Evolutionary conservation across 1,140 invertebrate species (phyloP).

Genomic region (Drosophila lacertosa): DNA sequence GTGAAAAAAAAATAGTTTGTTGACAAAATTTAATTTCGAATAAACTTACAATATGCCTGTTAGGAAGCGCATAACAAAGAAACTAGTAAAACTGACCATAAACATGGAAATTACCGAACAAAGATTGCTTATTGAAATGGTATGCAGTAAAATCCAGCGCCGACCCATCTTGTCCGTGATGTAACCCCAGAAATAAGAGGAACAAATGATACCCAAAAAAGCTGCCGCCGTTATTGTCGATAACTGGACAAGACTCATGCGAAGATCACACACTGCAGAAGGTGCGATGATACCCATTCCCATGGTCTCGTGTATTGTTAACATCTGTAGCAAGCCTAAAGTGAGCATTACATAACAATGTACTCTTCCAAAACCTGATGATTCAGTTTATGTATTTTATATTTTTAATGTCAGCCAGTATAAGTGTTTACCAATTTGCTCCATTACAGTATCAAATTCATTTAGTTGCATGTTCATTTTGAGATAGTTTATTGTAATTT

Average conservation of each 20-base stretch:
- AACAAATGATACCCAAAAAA: conserved; percentile 85
- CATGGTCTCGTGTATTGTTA: conserved; percentile 70
- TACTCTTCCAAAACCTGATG: conserved; percentile 55
- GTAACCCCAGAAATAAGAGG: conserved; percentile 88
- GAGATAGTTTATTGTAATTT: neutral
- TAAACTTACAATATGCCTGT: conserved; percentile 63
- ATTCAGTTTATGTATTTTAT: neutral
- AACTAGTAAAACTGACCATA: conserved; percentile 42
- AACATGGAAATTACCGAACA: conserved; percentile 64
- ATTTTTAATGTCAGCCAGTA: neutral
- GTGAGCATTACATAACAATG: conserved; percentile 57
- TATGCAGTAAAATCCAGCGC: conserved; percentile 85
- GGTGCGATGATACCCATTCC: conserved; percentile 65
- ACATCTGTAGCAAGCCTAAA: conserved; percentile 64
- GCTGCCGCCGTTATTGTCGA: conserved; percentile 66
- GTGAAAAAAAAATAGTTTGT: neutral
- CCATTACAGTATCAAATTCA: conserved; percentile 60
- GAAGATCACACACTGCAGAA: conserved; percentile 76
- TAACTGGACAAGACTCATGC: conserved; percentile 69
- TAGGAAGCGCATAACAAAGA: conserved; percentile 58
- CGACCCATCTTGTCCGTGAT: conserved; percentile 88
- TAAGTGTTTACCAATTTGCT: conserved; percentile 53
- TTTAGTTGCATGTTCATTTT: conserved; percentile 23
- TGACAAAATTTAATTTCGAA: too few species aligned
- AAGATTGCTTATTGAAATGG: conserved; percentile 49